A percentile compares a stretch with the other conserved stretches of the same genome.
Conservation (phyloP, 2,888 invertebrate genomes). For the Gnatocerus cornutus region DNA sequence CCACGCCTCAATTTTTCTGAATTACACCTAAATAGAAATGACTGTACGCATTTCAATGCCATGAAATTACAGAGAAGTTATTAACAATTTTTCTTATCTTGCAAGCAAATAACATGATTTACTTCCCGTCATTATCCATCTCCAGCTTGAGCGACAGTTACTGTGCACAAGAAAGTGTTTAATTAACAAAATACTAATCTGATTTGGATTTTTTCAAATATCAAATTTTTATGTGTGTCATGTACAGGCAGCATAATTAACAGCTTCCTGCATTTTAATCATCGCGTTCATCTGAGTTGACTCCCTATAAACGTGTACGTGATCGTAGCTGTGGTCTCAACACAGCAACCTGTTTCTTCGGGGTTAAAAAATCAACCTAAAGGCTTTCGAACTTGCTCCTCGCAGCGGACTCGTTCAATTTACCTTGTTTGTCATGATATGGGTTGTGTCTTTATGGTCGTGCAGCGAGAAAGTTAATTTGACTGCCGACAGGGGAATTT, state of each 20-base stretch:
- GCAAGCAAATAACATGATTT: slow-evolving; percentile 1
- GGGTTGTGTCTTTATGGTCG: slow-evolving; percentile 37
- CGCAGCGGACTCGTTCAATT: slow-evolving; percentile 28
- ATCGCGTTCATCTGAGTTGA: slow-evolving; percentile 44
- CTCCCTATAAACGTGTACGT: slow-evolving; percentile 23
- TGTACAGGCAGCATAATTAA: slow-evolving; percentile 45
- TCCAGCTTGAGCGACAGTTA: slow-evolving; percentile 5
- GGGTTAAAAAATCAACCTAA: slow-evolving; percentile 35
- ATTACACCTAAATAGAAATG: slow-evolving; percentile 7
- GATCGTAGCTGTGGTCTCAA: slow-evolving; percentile 29
- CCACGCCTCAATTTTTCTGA: not conserved
- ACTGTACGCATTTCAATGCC: slow-evolving; percentile 8
- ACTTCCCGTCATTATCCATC: slow-evolving; percentile 15
- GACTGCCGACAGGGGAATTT: slow-evolving; percentile 9
- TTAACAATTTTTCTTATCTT: slow-evolving; percentile 15
- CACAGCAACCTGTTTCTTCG: slow-evolving; percentile 38
- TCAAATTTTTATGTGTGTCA: slow-evolving; percentile 25
- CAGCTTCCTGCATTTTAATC: slow-evolving; percentile 50
- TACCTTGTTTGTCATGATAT: slow-evolving; percentile 40
- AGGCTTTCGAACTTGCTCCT: slow-evolving; percentile 28
- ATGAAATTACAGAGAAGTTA: slow-evolving; percentile 16
- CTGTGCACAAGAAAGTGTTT: not conserved
- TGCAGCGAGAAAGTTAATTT: slow-evolving; percentile 11
- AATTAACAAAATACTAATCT: slow-evolving; percentile 10
- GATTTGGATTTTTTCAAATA: slow-evolving; percentile 7